Evolutionary conservation across 2,113 vertebrate species (phyloP).

Genomic region (Cinclus mexicanus): DNA sequence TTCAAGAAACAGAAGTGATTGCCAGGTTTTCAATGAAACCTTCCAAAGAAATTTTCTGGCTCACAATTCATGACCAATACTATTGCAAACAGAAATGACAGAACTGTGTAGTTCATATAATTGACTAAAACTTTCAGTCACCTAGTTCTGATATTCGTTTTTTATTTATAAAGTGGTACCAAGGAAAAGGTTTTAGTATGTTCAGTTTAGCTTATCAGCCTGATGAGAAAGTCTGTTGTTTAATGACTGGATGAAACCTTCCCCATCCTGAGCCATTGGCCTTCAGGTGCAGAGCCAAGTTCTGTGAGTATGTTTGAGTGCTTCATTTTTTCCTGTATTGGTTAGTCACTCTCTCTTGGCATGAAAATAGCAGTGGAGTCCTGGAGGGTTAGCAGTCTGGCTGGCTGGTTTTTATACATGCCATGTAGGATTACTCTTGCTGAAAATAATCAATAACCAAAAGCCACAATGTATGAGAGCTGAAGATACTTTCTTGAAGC

Average conservation of each 20-base stretch:
- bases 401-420: not conserved
- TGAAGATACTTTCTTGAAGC: not conserved
- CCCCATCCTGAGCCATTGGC: not conserved
- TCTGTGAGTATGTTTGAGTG: not conserved
- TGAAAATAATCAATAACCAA: not conserved
- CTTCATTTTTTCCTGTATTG: constrained; percentile 1
- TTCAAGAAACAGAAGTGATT: not conserved
- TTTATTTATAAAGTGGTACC: not conserved
- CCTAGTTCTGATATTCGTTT: not conserved
- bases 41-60: not conserved
- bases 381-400: not conserved
- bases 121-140: not conserved
- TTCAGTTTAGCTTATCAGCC: not conserved
- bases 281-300: constrained; percentile 5
- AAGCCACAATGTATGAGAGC: not conserved
- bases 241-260: not conserved
- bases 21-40: constrained; percentile 6
- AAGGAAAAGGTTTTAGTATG: not conserved
- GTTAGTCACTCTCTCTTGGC: not conserved
- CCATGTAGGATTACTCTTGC: not conserved
- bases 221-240: not conserved
- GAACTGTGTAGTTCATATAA: not conserved
- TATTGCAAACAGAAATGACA: not conserved
- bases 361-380: not conserved
- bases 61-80: not conserved